These are phyloP conservation scores for Hypsibius dujardini DNA, from an alignment of 1,140 invertebrate species.

Conservation along the genomic window DNA sequence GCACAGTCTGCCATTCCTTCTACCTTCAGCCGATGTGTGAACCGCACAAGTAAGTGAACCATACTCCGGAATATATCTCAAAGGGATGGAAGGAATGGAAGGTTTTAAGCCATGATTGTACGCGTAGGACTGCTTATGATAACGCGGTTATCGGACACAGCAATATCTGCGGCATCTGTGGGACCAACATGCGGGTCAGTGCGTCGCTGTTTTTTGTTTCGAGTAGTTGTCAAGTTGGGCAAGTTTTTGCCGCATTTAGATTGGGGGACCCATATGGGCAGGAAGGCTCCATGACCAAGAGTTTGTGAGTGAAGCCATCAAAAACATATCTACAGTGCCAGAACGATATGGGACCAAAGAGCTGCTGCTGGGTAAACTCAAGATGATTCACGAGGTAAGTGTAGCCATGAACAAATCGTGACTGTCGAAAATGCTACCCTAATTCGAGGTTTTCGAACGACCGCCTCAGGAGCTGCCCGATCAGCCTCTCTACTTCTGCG, in stretches of 20 bases:
- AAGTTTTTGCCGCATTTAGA: slow-evolving; percentile 30
- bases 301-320: slow-evolving; percentile 43
- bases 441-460: neutral
- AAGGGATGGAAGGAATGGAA: too few species aligned
- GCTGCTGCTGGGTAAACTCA: neutral
- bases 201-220: too few species aligned
- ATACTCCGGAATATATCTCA: too few species aligned
- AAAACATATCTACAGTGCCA: neutral
- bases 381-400: slow-evolving; percentile 12
- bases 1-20: slow-evolving; percentile 62
- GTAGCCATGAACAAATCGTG: neutral
- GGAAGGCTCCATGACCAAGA: slow-evolving; percentile 56
- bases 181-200: slow-evolving; percentile 21
- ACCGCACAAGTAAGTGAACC: slow-evolving; percentile 19
- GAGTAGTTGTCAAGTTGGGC: too few species aligned
- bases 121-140: too few species aligned
- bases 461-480: slow-evolving; percentile 8
- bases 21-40: slow-evolving; percentile 44
- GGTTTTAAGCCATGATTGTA: too few species aligned
- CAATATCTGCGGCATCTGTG: slow-evolving; percentile 23
- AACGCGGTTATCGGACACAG: too few species aligned
- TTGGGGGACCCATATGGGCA: slow-evolving; percentile 86
- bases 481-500: neutral
- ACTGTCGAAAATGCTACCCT: neutral
- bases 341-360: neutral